Evolutionary conservation across 2,888 invertebrate genomes (phyloP), one percentile per base, ranked within the genome.

Genomic region (Furcula furcula): DNA sequence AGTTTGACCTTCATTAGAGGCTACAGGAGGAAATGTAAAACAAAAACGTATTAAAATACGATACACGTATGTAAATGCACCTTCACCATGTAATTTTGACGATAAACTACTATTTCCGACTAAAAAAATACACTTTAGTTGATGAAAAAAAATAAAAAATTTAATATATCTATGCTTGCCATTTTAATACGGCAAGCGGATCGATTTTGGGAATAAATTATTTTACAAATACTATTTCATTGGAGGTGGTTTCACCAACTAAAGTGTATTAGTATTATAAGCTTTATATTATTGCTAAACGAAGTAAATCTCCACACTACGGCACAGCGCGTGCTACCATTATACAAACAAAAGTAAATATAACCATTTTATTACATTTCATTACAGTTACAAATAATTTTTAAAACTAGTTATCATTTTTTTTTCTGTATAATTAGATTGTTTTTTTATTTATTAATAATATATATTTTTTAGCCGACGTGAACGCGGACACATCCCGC

Each of bases 301-400:
- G 56, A 55, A 54, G 40, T 53, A n/a, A 61, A 60, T 62, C 58
- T 59, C 58, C 54, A 60, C 46, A 45, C 65, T 68, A 57, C 48
- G 39, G 46, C 57, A 53, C 47, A 45, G 56, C 57, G 57, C 50
- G 28, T 41, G 46, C 50, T 57, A 57, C 49, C 50, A 41, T 39
- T 41, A 40, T 53, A 51, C 44, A 46, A 54, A 54, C 37, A 28
- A 57, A 57, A 56, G 45, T 48, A 46, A 40, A 49, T 49, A 54
- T 51, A 47, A 52, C 44, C 34, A 43, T 42, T 49, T 68, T 68
- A 71, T 70, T 74, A 71, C 71, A 78, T 71, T 69, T 77, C 76
- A 70, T 76, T 77, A 78, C 69, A 68, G 65, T 78, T 77, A 79
- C 75, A 76, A 70, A 65, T 75, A 74, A 69, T 62, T 70, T 67